These are phyloP conservation scores for Venustoraphidia nigricollis DNA, from an alignment of 2,888 invertebrate genomes.

Conservation along the genomic window DNA sequence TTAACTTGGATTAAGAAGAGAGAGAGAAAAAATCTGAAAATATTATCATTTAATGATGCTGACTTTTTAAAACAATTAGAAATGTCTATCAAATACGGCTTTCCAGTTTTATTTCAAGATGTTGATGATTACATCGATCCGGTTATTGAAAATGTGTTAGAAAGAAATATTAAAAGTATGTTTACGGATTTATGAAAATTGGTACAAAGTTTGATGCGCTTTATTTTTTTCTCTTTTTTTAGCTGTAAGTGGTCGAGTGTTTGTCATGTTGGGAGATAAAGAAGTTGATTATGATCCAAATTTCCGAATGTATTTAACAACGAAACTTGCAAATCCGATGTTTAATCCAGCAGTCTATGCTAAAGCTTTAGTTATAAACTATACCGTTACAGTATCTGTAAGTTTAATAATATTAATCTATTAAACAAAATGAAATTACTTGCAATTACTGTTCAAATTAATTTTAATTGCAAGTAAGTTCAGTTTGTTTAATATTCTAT, in stretches of 20 bases:
- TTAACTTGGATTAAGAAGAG: conserved; percentile 76
- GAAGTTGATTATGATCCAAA: conserved; percentile 82
- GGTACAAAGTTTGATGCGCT: neutral
- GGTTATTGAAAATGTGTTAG: conserved; percentile 72
- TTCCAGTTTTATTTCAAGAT: conserved; percentile 78
- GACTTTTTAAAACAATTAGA: conserved; percentile 80
- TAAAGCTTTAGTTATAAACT: conserved; percentile 80
- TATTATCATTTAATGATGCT: conserved; percentile 66
- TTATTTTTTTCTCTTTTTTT: conserved; percentile 9
- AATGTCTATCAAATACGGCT: conserved; percentile 78
- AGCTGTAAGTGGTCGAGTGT: conserved; percentile 57
- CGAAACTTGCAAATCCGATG: conserved; percentile 76
- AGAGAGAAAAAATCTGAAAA: conserved; percentile 66
- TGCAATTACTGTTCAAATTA: too few relatives aligned
- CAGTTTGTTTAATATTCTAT: too few relatives aligned
- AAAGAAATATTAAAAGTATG: conserved; percentile 66
- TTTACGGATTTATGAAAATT: conserved; percentile 2
- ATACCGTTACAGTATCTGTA: conserved; percentile 71
- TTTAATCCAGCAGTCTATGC: conserved; percentile 78
- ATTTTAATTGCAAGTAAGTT: too few relatives aligned
- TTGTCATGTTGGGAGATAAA: conserved; percentile 71
- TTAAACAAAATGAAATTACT: too few relatives aligned
- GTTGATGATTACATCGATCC: conserved; percentile 88
- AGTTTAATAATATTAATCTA: conserved; percentile 13
- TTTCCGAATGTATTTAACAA: conserved; percentile 79